Base-by-base conservation (phyloP, 2,888 invertebrate species). In the Ochropleura plecta region DNA sequence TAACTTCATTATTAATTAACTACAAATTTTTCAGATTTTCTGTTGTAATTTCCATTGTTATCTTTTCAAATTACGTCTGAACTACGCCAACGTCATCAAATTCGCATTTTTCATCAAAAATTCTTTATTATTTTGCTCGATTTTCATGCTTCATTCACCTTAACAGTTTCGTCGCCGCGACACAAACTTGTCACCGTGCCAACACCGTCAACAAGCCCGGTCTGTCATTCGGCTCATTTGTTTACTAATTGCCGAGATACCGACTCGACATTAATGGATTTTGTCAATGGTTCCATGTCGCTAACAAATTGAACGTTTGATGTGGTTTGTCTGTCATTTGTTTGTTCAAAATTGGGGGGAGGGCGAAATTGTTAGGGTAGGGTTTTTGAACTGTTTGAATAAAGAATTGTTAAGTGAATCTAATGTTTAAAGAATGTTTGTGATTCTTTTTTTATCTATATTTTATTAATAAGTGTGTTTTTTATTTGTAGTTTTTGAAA, bases 221-320 rank as follows among this genome's bases (percentile, higher is more conserved):
- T 95, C 95, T 96, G 96, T 96, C 96, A 95, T 91, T 93, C 90
- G 94, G 83, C 93, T 94, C 95, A 95, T 96, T 95, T 96, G 96
- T 95, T 95, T 95, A 95, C 95, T 94, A 95, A 96, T 95, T 93
- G 94, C 90, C 89, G 88, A 87, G 92, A 93, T 92, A 90, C 92
- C 90, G 87, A 88, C 90, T 89, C 90, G 89, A 93, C 92, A 92
- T 95, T 96, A 96, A 96, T 96, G 96, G 95, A 95, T 93, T 95
- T 95, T 95, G 95, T 96, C 95, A 95, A 95, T 95, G 94, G 89
- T 89, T 91, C 91, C 90, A 86, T 75, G 84, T 79, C 81, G 67
- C 74, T 79, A 79, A 76, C 79, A 85, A 87, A 89, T 91, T 91
- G 88, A 87, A 81, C 92, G 93, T 95, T 95, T 96, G 95, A 95